A percentile compares a stretch with the other conserved stretches of the same genome.
Conservation (phyloP, 1,140 invertebrate species). For the Nixonia krombeini region DNA sequence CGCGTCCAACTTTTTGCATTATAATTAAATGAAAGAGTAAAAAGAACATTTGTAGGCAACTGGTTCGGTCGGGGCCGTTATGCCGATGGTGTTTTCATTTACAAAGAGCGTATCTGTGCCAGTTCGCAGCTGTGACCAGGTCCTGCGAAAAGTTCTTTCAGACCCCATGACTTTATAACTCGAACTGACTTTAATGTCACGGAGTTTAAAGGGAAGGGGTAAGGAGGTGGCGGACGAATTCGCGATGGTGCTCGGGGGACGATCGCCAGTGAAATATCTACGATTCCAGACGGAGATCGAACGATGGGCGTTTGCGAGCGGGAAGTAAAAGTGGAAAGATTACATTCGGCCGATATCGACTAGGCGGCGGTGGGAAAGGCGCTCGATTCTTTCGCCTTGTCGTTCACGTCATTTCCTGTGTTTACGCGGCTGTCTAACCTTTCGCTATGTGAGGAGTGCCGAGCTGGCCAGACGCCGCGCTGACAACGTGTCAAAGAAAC, state of each 20-base stretch:
- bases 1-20: not conserved
- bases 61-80: no score
- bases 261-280: conserved; percentile 35
- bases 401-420: conserved; percentile 56
- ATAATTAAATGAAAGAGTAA: not conserved
- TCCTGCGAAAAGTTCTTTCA: not conserved
- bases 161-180: not conserved
- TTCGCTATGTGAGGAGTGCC: conserved; percentile 41
- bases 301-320: conserved; percentile 24
- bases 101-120: not conserved
- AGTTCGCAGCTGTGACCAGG: not conserved
- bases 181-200: no score
- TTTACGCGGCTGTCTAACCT: conserved; percentile 60
- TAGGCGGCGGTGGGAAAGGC: conserved; percentile 26
- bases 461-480: conserved; percentile 40
- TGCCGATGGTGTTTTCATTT: no score
- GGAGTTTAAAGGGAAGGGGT: not conserved
- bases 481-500: conserved; percentile 58
- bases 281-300: conserved; percentile 32
- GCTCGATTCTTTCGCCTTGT: conserved; percentile 46
- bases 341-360: conserved; percentile 40
- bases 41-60: not conserved
- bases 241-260: no score
- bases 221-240: not conserved
- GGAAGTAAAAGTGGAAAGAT: conserved; percentile 45